Evolutionary conservation across 2,888 invertebrate genomes (phyloP).

Genomic region (Orthosia incerta): DNA sequence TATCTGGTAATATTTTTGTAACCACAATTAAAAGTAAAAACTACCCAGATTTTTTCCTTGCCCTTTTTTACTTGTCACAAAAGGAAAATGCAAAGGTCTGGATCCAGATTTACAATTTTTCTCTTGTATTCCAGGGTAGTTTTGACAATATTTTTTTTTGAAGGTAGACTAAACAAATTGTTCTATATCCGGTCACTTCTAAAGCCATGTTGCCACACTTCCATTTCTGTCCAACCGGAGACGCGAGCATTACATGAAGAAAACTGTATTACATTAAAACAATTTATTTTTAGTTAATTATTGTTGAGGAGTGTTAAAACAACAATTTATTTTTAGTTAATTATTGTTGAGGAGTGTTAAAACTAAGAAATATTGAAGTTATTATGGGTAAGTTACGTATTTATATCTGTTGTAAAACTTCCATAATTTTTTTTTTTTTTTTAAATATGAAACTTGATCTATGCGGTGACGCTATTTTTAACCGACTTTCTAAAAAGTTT

Average conservation of each 20-base stretch:
- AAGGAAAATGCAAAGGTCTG: not conserved
- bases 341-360: not conserved
- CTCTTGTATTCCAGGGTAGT: not conserved
- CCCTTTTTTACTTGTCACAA: too few species aligned
- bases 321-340: not conserved
- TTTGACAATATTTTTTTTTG: not conserved
- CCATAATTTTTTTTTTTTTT: not conserved
- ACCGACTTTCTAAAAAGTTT: too few species aligned
- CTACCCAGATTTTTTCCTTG: too few species aligned
- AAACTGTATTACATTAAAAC: not conserved
- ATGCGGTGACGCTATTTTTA: not conserved
- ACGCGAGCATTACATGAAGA: not conserved
- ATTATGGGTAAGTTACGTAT: constrained; percentile 8
- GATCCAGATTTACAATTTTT: not conserved
- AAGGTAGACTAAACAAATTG: not conserved
- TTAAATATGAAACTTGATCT: not conserved
- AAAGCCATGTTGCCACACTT: constrained; percentile 5
- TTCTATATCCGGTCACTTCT: not conserved
- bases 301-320: not conserved
- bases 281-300: not conserved
- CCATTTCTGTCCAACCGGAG: not conserved
- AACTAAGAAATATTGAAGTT: not conserved
- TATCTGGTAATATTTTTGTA: too few species aligned
- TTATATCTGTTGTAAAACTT: not conserved
- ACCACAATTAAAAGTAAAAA: too few species aligned